phyloP scores from a whole-genome alignment of 2,888 invertebrate species.

The Watsonalla cultraria region DNA sequence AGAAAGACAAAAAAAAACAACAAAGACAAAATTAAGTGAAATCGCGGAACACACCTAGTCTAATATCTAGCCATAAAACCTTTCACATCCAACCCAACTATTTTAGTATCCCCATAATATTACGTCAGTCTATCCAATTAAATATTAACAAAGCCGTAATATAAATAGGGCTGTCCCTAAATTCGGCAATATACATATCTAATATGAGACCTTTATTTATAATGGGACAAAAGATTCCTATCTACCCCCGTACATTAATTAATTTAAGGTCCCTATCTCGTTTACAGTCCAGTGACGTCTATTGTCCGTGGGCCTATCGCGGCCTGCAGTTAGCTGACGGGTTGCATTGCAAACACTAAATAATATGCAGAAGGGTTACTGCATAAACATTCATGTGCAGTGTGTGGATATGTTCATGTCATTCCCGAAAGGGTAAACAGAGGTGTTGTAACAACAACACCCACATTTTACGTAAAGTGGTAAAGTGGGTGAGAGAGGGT shows the following conservation, averaged over 20 bases:
- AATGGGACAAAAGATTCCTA: constrained; percentile 29
- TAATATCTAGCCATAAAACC: no score
- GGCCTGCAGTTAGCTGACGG: constrained; percentile 13
- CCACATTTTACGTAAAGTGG: no score
- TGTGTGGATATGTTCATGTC: no score
- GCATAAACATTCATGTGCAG: neutral
- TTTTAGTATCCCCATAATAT: neutral
- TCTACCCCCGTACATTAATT: constrained; percentile 42
- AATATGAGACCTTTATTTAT: constrained; percentile 21
- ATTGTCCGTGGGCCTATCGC: constrained; percentile 40
- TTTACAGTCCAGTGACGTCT: constrained; percentile 43
- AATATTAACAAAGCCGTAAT: neutral
- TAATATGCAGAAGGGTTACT: neutral
- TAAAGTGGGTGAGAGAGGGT: no score
- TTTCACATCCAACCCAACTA: no score
- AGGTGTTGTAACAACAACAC: no score
- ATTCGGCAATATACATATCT: constrained; percentile 12
- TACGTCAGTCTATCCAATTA: neutral
- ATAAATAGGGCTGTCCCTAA: neutral
- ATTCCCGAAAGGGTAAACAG: no score
- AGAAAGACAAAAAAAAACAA: no score
- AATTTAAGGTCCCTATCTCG: constrained; percentile 50
- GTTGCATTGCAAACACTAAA: constrained; percentile 15
- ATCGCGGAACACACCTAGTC: no score
- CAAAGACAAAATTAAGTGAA: no score